A percentile compares a stretch with the other conserved stretches of the same genome.
phyloP scores from a whole-genome alignment of 2,888 invertebrate genomes.

The Pachymerium ferrugineum region DNA sequence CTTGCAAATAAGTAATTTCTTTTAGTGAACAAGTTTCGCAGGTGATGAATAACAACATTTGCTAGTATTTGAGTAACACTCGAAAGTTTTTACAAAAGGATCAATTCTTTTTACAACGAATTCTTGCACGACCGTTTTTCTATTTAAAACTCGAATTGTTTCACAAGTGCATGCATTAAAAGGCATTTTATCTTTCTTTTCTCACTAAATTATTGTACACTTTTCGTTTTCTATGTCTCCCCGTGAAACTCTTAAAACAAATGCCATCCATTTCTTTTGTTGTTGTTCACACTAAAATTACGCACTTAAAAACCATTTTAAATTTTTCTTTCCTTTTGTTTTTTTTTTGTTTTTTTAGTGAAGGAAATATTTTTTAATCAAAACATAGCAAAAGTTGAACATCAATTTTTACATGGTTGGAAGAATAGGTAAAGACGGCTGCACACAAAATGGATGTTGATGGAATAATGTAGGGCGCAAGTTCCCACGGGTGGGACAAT shows the following conservation, averaged over 20 bases:
- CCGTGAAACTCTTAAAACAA: neutral
- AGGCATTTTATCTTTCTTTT: neutral
- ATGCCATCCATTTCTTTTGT: neutral
- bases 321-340: neutral
- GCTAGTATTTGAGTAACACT: neutral
- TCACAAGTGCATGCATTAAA: neutral
- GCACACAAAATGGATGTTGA: neutral
- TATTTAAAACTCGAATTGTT: neutral
- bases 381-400: neutral
- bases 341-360: neutral
- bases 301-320: neutral
- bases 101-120: neutral
- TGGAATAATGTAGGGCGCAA: neutral
- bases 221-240: neutral
- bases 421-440: neutral
- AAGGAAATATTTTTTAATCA: slow-evolving; percentile 12
- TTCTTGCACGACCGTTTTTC: neutral
- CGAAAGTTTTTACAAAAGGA: neutral
- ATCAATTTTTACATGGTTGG: neutral
- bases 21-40: too few species aligned
- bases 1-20: too few species aligned
- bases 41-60: neutral
- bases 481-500: neutral
- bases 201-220: neutral
- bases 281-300: neutral